phyloP scores from a whole-genome alignment of 2,797 vertebrate genomes.

The Rostrhamus sociabilis region DNA sequence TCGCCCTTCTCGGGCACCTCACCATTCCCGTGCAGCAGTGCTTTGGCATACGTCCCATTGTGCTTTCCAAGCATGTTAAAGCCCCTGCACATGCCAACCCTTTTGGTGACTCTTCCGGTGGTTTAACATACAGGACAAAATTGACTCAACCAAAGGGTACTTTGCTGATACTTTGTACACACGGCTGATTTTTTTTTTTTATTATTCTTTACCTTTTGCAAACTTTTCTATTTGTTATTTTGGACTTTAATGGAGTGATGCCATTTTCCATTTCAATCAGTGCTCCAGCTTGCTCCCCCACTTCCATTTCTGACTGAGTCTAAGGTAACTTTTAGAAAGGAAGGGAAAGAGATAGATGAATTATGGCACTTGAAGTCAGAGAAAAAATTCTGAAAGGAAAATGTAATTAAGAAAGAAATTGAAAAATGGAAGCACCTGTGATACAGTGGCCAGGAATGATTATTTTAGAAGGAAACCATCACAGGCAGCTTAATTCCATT shows the following conservation, averaged over 20 bases:
- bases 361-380: conserved; percentile 34
- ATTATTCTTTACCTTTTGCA: not conserved
- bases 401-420: conserved; percentile 62
- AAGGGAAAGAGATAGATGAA: conserved; percentile 13
- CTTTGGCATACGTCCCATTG: fast-evolving
- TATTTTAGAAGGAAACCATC: conserved; percentile 17
- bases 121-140: not conserved
- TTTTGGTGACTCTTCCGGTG: not conserved
- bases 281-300: not conserved
- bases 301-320: not conserved
- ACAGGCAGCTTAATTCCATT: conserved; percentile 46
- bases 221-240: not conserved
- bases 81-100: not conserved
- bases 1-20: fast-evolving
- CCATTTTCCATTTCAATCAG: not conserved
- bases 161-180: not conserved
- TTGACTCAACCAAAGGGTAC: not conserved
- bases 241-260: not conserved
- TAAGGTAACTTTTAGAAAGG: conserved; percentile 13
- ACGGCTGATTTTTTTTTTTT: not conserved
- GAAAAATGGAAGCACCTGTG: conserved; percentile 42
- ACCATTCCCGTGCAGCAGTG: not conserved
- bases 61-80: not conserved
- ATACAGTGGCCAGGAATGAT: conserved; percentile 24
- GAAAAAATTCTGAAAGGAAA: conserved; percentile 28